phyloP scores from a whole-genome alignment of 2,888 invertebrate species.

The Muschampia plurimacula region DNA sequence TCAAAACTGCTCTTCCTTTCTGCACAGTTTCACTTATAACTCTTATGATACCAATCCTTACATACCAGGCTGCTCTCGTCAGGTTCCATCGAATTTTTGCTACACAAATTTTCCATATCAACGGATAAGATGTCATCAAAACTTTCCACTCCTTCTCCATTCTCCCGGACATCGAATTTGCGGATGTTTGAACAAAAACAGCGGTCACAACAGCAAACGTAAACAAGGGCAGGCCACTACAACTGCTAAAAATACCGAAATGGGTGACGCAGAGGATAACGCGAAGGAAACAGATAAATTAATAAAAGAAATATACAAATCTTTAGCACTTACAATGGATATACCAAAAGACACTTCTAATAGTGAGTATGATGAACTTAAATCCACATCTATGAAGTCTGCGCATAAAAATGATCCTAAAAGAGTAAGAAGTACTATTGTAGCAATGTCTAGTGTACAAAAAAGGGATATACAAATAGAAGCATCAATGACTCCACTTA shows the following conservation, averaged over 20 bases:
- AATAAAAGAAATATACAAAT: conserved; percentile 77
- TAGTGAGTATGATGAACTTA: conserved; percentile 53
- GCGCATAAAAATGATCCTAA: conserved; percentile 9
- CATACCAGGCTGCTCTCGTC: conserved; percentile 58
- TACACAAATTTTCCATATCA: conserved; percentile 51
- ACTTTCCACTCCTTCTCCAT: conserved; percentile 68
- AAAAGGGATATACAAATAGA: conserved; percentile 43
- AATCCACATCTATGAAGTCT: conserved; percentile 41
- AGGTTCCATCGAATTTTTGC: conserved; percentile 53
- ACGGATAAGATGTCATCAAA: conserved; percentile 59
- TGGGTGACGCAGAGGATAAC: conserved; percentile 44
- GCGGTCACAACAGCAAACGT: conserved; percentile 43
- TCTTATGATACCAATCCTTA: conserved; percentile 58
- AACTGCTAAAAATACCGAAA: conserved; percentile 65
- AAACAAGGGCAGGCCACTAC: conserved; percentile 44
- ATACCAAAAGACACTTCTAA: conserved; percentile 56
- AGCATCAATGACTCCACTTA: conserved; percentile 36
- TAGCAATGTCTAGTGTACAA: conserved; percentile 17
- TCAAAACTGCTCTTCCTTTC: conserved; percentile 57
- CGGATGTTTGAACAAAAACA: conserved; percentile 56
- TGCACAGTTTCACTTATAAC: conserved; percentile 66
- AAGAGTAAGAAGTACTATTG: conserved; percentile 12
- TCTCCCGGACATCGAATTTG: conserved; percentile 57
- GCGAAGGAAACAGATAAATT: conserved; percentile 69
- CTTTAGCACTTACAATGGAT: conserved; percentile 63